Evolutionary conservation across 1,140 invertebrate genomes (phyloP), one percentile per base, ranked within the genome.

Genomic region (Drosophila parabipectinata): DNA sequence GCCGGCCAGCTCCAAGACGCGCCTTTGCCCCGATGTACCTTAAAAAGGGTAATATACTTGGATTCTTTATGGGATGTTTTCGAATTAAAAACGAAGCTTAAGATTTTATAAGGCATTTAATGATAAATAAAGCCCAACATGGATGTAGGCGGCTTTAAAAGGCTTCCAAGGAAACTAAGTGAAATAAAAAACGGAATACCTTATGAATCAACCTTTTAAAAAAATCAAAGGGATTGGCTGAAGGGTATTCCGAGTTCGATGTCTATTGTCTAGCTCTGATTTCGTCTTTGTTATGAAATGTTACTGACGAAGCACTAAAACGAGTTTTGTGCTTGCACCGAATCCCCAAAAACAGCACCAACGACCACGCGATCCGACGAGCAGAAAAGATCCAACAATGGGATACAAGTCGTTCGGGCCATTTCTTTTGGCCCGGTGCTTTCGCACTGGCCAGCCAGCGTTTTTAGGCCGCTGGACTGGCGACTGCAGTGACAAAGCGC

Each of bases 341-440:
- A 52, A 47, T 47, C 59, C 45, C 34, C 34, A 12, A 37, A 66
- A 77, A 41, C 18, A 59, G 41, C 55, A 37, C 28, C 21, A 64
- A 14, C 45, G 56, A 57, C 37, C 58, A 34, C 47, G 61, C 56
- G 37, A 79, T 76, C 34, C 34, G 10, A 37, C 10, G 34, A 37
- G 34, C 34, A 37, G 34, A 37, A 37, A 37, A 37, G 34, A 37
- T 37, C 68, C 78, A 81, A 81, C 58, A 76, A 58, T 79, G 75
- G 75, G 72, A 54, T 75, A 78, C 78, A 76, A 72, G 76, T 66
- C 62, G 76, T 76, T 76, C 71, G 78, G 72, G 71, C 76, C 78
- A 72, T 79, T 81, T 78, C 62, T 73, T 58, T 47, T 59, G 51
- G 9, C 48, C 55, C 14, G 41, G 9, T 45, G 4, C 45, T 45